Percentiles rank a stretch among this genome's conserved stretches.
These are phyloP conservation scores for Diadumene lineata DNA, from an alignment of 92 coral and sea anemone species.

Conservation along the genomic window DNA sequence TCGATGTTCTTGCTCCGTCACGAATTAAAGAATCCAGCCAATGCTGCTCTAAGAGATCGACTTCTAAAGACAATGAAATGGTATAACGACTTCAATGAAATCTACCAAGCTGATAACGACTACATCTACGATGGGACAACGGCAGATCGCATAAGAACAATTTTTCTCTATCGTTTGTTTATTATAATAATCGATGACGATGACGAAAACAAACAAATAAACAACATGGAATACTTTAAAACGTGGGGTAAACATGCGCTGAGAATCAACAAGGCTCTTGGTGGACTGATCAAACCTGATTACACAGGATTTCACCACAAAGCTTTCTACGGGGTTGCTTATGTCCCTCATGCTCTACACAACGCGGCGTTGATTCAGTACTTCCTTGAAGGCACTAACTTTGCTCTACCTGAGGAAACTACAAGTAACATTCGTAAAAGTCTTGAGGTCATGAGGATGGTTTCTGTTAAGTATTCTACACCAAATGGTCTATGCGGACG, in stretches of 20 bases:
- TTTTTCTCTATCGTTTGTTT: constrained; percentile 45
- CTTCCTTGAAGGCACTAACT: constrained; percentile 40
- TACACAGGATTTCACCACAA: constrained; percentile 55
- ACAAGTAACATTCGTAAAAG: constrained; percentile 33
- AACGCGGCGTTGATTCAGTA: constrained; percentile 36
- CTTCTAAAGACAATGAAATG: constrained; percentile 29
- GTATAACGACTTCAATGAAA: constrained; percentile 71
- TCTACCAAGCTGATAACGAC: constrained; percentile 40
- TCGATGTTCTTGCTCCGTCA: constrained; percentile 47
- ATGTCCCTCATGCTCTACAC: constrained; percentile 56
- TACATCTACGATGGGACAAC: constrained; percentile 49
- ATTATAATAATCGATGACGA: constrained; percentile 45
- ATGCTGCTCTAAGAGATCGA: not conserved
- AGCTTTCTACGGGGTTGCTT: constrained; percentile 55
- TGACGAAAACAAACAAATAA: constrained; percentile 39
- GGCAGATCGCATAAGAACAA: constrained; percentile 66
- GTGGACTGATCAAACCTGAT: constrained; percentile 66
- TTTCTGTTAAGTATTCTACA: constrained; percentile 51
- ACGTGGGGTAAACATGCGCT: constrained; percentile 55
- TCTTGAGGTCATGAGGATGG: constrained; percentile 39
- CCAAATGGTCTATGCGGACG: constrained; percentile 58
- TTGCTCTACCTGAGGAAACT: constrained; percentile 10
- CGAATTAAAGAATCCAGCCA: not conserved
- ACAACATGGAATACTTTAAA: constrained; percentile 48
- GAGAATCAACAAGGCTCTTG: constrained; percentile 48